A percentile compares a stretch with the other conserved stretches of the same genome.
Conservation (phyloP, 2,113 vertebrate species). For the Hassar affinis region DNA sequence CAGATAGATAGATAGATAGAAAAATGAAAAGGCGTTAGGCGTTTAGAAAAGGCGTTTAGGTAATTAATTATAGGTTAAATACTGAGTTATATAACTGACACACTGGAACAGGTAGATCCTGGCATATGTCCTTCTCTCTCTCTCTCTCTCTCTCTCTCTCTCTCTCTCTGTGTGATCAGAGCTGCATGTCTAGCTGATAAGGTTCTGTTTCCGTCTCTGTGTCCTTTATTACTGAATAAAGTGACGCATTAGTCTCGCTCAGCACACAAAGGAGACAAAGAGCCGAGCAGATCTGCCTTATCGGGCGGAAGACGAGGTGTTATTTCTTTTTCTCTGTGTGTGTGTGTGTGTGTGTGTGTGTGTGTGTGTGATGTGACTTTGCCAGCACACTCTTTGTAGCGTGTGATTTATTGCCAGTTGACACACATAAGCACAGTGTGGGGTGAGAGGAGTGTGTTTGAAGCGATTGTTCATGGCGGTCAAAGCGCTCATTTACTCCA, state of each 20-base stretch:
- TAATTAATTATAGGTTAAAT: background rate
- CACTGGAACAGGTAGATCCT: background rate
- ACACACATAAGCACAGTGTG: constrained; percentile 34
- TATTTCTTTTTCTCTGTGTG: no score
- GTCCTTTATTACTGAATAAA: constrained; percentile 2
- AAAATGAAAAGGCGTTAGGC: background rate
- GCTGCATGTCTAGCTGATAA: background rate
- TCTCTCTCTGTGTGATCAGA: background rate
- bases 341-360: constrained; percentile 19
- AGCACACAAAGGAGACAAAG: constrained; percentile 24
- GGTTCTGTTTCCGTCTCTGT: background rate
- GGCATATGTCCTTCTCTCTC: background rate
- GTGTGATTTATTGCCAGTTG: constrained; percentile 44
- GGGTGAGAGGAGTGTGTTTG: constrained; percentile 3
- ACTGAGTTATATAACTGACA: background rate
- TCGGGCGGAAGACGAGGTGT: constrained; percentile 11
- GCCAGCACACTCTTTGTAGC: background rate
- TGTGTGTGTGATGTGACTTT: constrained; percentile 7
- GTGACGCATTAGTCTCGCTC: constrained; percentile 1
- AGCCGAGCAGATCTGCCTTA: constrained; percentile 6
- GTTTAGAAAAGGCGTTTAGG: background rate
- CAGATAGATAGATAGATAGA: background rate
- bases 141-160: background rate
- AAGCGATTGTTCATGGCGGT: constrained; percentile 15
- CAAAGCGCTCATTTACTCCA: background rate